A percentile compares a stretch with the other conserved stretches of the same genome.
Evolutionary conservation across 2,888 invertebrate species (phyloP).

Genomic region (Caenorhabditis drosophilae): DNA sequence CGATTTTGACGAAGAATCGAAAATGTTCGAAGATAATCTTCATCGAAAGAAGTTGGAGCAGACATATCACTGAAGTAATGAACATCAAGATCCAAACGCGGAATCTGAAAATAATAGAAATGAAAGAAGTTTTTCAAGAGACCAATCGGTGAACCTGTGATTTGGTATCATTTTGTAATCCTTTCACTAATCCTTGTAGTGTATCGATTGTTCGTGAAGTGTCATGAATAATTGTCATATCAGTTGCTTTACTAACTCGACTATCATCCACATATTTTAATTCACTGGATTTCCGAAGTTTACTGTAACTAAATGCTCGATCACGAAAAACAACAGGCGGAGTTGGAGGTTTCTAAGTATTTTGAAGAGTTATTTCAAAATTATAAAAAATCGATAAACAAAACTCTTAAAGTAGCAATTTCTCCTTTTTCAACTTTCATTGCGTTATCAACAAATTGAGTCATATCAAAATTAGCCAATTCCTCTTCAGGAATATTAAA

Average conservation of each 20-base stretch:
- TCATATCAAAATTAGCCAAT: constrained; percentile 57
- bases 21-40: constrained; percentile 37
- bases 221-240: constrained; percentile 23
- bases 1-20: too few species aligned
- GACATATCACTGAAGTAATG: constrained; percentile 36
- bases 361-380: background rate
- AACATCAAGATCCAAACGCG: constrained; percentile 39
- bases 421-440: constrained; percentile 51
- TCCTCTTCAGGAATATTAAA: constrained; percentile 62
- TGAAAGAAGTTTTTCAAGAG: background rate
- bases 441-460: constrained; percentile 64
- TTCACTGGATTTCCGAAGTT: constrained; percentile 45
- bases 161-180: background rate
- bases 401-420: constrained; percentile 28
- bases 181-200: constrained; percentile 6
- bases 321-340: constrained; percentile 36
- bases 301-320: constrained; percentile 44
- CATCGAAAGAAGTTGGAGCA: constrained; percentile 43
- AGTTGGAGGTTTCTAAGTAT: constrained; percentile 12
- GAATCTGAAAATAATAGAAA: constrained; percentile 18
- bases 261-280: constrained; percentile 45
- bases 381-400: too few species aligned
- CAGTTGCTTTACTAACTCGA: constrained; percentile 31
- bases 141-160: background rate
- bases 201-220: constrained; percentile 34